Evolutionary conservation across 1,140 invertebrate species (phyloP).

Genomic region (Aphelinus certus): DNA sequence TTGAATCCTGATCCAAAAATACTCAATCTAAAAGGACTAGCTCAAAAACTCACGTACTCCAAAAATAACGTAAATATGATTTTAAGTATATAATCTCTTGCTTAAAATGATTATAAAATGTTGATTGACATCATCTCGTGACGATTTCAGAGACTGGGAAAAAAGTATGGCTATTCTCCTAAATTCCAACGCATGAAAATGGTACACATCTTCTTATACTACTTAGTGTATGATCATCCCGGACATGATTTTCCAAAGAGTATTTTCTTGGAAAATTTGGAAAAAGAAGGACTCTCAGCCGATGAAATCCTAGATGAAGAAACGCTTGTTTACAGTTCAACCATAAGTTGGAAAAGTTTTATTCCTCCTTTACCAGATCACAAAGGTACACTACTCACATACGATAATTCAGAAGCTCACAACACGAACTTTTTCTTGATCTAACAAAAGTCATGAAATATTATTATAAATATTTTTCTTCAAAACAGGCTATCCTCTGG

Average conservation of each 20-base stretch:
- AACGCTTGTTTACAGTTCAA: constrained; percentile 65
- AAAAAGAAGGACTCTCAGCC: constrained; percentile 56
- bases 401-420: constrained; percentile 1
- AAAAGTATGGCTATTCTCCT: constrained; percentile 68
- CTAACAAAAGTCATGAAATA: not conserved
- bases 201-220: constrained; percentile 77
- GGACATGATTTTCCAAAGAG: constrained; percentile 59
- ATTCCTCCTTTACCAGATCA: constrained; percentile 75
- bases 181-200: constrained; percentile 76
- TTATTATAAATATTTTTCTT: constrained; percentile 34
- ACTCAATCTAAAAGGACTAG: too few relatives aligned
- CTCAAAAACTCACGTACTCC: too few relatives aligned
- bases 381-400: constrained; percentile 55
- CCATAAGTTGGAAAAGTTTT: constrained; percentile 79
- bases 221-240: constrained; percentile 72
- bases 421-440: not conserved
- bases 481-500: constrained; percentile 67
- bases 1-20: too few relatives aligned
- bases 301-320: constrained; percentile 60
- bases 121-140: too few relatives aligned
- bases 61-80: too few relatives aligned
- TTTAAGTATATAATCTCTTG: too few relatives aligned
- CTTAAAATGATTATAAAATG: too few relatives aligned
- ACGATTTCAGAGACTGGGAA: constrained; percentile 51
- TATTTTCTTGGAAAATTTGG: constrained; percentile 55